Conservation (phyloP, 2,113 vertebrate genomes). For the Ailurus styani region DNA sequence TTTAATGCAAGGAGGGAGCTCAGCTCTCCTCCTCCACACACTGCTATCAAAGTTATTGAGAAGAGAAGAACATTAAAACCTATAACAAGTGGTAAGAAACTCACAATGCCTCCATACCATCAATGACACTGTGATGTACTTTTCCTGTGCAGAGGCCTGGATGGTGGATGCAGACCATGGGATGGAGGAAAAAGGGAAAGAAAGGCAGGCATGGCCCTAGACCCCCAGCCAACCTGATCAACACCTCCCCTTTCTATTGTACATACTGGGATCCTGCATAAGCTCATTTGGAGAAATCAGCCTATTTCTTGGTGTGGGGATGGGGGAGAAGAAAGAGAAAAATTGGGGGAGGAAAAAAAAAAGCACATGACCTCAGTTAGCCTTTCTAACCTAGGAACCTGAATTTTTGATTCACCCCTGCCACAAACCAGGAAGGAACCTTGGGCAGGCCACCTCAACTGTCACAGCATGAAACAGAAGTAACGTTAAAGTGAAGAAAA, state of each 20-base stretch:
- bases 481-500: neutral
- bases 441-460: neutral
- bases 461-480: neutral
- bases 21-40: neutral
- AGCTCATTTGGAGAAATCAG: neutral
- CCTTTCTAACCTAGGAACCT: neutral
- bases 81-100: neutral
- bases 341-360: neutral
- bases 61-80: neutral
- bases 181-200: neutral
- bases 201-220: neutral
- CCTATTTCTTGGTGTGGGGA: neutral
- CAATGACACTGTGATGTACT: neutral
- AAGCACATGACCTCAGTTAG: neutral
- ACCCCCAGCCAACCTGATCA: neutral
- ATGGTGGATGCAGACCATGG: neutral
- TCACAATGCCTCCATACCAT: neutral
- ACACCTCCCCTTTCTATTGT: neutral
- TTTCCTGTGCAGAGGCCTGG: neutral
- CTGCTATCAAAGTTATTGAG: neutral
- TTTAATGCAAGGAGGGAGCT: neutral
- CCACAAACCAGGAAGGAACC: neutral
- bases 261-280: neutral
- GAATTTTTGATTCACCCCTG: neutral
- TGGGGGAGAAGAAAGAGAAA: neutral